phyloP scores from a whole-genome alignment of 2,113 vertebrate genomes.

The Numida meleagris region DNA sequence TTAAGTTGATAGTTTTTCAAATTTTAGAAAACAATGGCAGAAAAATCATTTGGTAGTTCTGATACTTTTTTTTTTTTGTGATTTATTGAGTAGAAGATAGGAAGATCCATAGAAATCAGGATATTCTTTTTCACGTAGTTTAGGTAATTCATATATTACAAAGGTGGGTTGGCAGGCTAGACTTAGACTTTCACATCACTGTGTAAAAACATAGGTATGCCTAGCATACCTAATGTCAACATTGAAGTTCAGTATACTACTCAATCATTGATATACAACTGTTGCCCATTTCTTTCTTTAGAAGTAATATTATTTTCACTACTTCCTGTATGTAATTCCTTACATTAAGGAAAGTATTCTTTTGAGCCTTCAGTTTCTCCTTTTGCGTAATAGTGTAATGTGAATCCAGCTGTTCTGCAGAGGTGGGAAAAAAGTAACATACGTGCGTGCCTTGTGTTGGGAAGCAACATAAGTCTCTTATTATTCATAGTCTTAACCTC shows the following conservation, averaged over 20 bases:
- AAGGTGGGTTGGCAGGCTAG: not conserved
- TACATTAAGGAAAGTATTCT: not conserved
- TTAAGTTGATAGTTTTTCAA: not conserved
- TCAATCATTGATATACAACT: not conserved
- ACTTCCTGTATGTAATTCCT: slow-evolving; percentile 10
- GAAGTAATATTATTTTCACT: not conserved
- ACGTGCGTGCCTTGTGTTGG: not conserved
- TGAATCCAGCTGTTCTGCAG: not conserved
- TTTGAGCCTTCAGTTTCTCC: not conserved
- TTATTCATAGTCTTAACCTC: not conserved
- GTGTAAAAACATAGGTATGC: not conserved
- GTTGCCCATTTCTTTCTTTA: not conserved
- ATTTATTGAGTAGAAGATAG: not conserved
- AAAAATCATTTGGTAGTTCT: not conserved
- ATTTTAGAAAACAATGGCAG: not conserved
- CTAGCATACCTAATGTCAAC: not conserved
- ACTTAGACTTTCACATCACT: not conserved
- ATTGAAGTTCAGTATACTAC: not conserved
- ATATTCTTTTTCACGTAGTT: not conserved
- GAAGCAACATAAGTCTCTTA: not conserved
- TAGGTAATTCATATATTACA: not conserved
- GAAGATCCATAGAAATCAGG: not conserved
- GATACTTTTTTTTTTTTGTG: not conserved
- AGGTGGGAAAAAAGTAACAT: not conserved
- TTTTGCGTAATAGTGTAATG: not conserved